Conservation (phyloP, 2,797 vertebrate genomes). For the Sternotherus odoratus region DNA sequence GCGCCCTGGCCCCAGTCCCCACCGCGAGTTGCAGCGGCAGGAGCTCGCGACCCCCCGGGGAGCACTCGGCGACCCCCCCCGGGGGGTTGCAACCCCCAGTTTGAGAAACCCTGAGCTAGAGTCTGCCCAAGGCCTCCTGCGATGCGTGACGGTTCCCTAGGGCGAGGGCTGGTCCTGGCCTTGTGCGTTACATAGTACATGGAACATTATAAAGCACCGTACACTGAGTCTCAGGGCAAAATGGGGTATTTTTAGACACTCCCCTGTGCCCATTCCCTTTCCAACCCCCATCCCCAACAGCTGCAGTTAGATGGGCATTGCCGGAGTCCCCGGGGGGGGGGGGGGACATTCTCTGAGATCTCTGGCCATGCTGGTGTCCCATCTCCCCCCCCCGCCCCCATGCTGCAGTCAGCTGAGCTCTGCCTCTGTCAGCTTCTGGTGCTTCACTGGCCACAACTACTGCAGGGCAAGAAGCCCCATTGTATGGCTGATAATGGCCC, state of each 20-base stretch:
- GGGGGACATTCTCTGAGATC: fast-evolving
- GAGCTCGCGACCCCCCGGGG: no score
- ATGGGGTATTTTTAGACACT: not conserved
- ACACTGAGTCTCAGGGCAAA: not conserved
- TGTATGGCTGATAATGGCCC: not conserved
- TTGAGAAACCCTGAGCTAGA: no score
- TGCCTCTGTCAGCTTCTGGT: not conserved
- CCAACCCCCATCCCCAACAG: fast-evolving
- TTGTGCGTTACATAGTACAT: not conserved
- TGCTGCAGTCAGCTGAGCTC: fast-evolving
- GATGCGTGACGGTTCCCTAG: not conserved
- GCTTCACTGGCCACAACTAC: fast-evolving
- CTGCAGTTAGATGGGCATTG: fast-evolving
- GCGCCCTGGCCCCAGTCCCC: no score
- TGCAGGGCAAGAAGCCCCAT: not conserved
- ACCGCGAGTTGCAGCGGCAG: no score
- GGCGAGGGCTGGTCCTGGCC: fast-evolving
- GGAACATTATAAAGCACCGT: not conserved
- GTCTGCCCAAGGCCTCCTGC: not conserved
- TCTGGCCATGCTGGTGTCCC: fast-evolving
- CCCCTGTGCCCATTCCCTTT: not conserved
- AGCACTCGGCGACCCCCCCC: no score
- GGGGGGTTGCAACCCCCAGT: no score
- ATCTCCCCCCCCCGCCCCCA: no score
- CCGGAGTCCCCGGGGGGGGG: not conserved